Base-by-base conservation (phyloP, 2,797 vertebrate genomes). In the Melanotaenia trifasciata region DNA sequence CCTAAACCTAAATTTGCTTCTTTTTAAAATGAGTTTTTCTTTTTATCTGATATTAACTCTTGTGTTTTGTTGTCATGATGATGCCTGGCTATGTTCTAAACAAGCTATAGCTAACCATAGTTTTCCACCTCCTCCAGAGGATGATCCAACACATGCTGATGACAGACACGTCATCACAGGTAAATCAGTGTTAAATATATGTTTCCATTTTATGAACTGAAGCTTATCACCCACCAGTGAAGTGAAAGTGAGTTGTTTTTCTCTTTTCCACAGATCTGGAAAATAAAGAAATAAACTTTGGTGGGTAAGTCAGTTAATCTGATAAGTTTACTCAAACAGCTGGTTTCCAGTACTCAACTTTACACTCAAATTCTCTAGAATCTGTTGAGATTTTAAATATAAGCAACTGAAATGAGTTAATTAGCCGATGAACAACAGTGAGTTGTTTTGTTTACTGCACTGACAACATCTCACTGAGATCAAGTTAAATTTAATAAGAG, bases 91-190 rank as follows among this genome's bases (percentile, higher is more conserved):
- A 3, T 13, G 3, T 6, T n/a, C 12, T 40, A 50, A 62, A 10
- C 40, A 54, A 22, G 28, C 50, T 18, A 5, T 12, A 32, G 12
- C 38, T 40, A 14, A 43, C 22, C 50, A 11, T 28, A 0, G 11
- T 54, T 78, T 53, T 65, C 0, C 54, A 4, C 67, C 3, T 76
- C 18, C 88, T 70, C 70, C 88, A 97, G 96, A 96, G 2, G 94
- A 95, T 0, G 94, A 95, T 76, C 91, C 93, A 79, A 87, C 93
- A 81, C 87, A 89, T 32, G 93, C 94, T 72, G 95, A 96, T 0
- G 95, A 95, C 65, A 96, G 93, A 78, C 93, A 80, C 74, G 85
- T 89, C 40, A 86, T 94, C 86, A 90, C 95, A 95, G 96, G 97
- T 97, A 94, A 94, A 30, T n/a, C 24, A 7, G 0, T 7, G 14